Base-by-base conservation (phyloP, 2,113 vertebrate genomes). In the Serilophus lunatus region DNA sequence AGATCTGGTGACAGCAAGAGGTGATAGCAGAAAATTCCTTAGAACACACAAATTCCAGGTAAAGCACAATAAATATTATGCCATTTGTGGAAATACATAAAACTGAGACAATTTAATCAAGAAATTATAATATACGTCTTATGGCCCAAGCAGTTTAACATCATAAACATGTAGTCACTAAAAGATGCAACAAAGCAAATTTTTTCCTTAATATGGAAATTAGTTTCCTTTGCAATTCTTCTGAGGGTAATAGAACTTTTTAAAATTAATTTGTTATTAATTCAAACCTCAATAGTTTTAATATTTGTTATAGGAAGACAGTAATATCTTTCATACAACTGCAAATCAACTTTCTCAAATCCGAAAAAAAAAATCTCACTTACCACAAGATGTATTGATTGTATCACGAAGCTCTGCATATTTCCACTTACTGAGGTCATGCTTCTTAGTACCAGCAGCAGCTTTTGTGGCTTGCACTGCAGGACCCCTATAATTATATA, bases 371-470 rank as follows among this genome's bases (percentile, higher is more conserved):
- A 0, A 14, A n/a, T n/a, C n/a, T 0, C 14, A 40, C 97, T 96
- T 97, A 99, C 99, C 99, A 81, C 99, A 99, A 12, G 99, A 99
- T 9, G 99, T 99, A 60, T 99, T 99, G 98, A 99, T 99, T 96
- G 98, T 98, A 75, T 99, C 99, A 0, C 99, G 98, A 50, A 99
- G 98, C 80, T 99, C 99, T 12, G 99, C 99, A 2, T 99, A 99
- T 94, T 99, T 99, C 99, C 99, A 99, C 93, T 99, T 99, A 97
- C 99, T 99, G 68, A 99, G 98, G 92, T 99, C 99, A 57, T 98
- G 98, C 91, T 99, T 99, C 98, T 99, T 99, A 90, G 98, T 88
- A 28, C 98, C 98, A 71, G 98, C 98, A 18, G 98, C 98, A 6
- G 99, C 98, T 96, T 99, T 99, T 25, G 98, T 98, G 29, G 99